phyloP scores from a whole-genome alignment of 1,140 invertebrate genomes.

The Sweltsa coloradensis region DNA sequence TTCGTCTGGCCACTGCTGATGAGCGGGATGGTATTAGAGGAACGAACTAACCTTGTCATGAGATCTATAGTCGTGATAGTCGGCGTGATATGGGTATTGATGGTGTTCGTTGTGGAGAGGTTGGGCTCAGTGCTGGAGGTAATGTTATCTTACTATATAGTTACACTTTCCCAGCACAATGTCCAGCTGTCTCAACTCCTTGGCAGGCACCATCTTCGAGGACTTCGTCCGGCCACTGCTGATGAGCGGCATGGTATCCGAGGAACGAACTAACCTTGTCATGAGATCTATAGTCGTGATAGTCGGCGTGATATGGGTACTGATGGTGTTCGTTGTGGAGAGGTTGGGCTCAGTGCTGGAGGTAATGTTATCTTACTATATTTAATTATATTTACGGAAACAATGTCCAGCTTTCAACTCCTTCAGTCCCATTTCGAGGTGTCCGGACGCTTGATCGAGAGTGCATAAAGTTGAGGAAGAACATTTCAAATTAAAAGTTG shows the following conservation, averaged over 20 bases:
- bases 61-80: constrained; percentile 44
- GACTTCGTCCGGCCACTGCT: constrained; percentile 40
- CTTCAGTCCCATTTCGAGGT: no score
- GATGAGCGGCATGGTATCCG: constrained; percentile 26
- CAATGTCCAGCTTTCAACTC: no score
- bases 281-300: constrained; percentile 44
- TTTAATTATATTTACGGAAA: no score
- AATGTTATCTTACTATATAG: no score
- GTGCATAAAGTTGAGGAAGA: no score
- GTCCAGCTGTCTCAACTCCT: constrained; percentile 48
- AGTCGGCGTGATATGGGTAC: constrained; percentile 41
- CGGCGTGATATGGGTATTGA: constrained; percentile 39
- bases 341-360: constrained; percentile 42
- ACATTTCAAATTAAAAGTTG: no score
- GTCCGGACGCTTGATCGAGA: no score
- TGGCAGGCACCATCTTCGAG: constrained; percentile 52
- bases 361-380: no score
- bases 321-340: constrained; percentile 45
- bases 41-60: constrained; percentile 31
- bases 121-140: constrained; percentile 43
- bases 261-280: constrained; percentile 31
- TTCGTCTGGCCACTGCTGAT: constrained; percentile 34
- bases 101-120: constrained; percentile 47
- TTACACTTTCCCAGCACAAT: no score
- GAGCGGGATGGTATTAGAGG: constrained; percentile 29